A percentile compares a stretch with the other conserved stretches of the same genome.
These are phyloP conservation scores for Passer domesticus DNA, from an alignment of 2,113 vertebrate genomes.

Conservation along the genomic window DNA sequence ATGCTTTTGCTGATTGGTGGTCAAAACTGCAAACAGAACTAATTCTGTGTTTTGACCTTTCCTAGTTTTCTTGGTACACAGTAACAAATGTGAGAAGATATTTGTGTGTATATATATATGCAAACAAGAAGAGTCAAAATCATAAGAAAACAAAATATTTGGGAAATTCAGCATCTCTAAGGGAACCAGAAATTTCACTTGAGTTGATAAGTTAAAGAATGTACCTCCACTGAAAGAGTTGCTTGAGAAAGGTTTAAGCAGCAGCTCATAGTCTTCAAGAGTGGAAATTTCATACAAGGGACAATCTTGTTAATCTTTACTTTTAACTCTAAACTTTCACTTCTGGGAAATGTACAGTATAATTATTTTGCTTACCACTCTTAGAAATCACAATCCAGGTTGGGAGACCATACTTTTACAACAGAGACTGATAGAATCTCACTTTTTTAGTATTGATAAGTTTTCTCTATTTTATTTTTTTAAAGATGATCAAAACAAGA, in stretches of 20 bases:
- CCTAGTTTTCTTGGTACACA: background rate
- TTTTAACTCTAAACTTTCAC: background rate
- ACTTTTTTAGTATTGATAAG: background rate
- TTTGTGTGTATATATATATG: background rate
- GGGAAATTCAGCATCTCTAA: background rate
- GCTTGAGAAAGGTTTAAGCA: background rate
- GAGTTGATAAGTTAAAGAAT: background rate
- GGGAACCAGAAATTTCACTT: background rate
- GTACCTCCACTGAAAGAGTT: background rate
- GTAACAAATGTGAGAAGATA: background rate
- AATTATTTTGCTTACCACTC: background rate
- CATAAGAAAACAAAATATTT: background rate
- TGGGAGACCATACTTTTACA: background rate
- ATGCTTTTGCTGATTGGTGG: background rate
- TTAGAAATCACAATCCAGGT: background rate
- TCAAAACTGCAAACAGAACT: background rate
- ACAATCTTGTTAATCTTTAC: background rate
- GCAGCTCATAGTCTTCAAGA: background rate
- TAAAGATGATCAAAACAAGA: background rate
- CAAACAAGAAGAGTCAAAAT: background rate
- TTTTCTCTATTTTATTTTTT: background rate
- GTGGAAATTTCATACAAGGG: background rate
- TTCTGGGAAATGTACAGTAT: background rate
- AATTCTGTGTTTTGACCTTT: background rate
- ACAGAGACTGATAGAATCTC: background rate